Percentiles rank a stretch among this genome's conserved stretches.
Evolutionary conservation across 2,888 invertebrate genomes (phyloP).

Genomic region (Xestia rhomboidea): DNA sequence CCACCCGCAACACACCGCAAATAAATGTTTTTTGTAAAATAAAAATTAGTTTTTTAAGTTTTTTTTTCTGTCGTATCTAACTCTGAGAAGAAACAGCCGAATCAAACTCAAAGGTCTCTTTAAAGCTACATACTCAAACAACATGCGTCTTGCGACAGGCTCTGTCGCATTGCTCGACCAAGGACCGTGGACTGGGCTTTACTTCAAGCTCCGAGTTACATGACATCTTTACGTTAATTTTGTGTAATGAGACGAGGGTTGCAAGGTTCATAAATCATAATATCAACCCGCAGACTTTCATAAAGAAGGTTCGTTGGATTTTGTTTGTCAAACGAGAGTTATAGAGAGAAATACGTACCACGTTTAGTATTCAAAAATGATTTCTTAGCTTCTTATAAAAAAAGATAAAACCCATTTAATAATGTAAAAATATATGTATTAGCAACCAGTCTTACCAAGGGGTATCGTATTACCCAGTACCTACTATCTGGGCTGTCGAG

Average conservation of each 20-base stretch:
- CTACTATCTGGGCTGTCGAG: too few species aligned
- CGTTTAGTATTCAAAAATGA: neutral
- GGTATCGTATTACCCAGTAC: too few species aligned
- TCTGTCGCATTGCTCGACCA: neutral
- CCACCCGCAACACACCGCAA: too few species aligned
- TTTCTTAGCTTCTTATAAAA: neutral
- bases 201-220: neutral
- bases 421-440: too few species aligned
- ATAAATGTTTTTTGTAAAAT: too few species aligned
- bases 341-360: neutral
- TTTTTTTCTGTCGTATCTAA: too few species aligned
- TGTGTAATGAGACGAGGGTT: constrained; percentile 21
- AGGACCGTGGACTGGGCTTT: neutral
- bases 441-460: too few species aligned
- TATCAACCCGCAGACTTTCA: constrained; percentile 1
- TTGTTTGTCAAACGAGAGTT: neutral
- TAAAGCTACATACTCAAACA: neutral
- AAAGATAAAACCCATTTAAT: too few species aligned
- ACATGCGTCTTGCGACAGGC: neutral
- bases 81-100: too few species aligned
- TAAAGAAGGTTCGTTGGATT: constrained; percentile 1
- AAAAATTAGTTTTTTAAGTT: too few species aligned
- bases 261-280: constrained; percentile 33
- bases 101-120: too few species aligned
- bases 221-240: constrained; percentile 15